These are phyloP conservation scores for Sialis lutaria DNA, from an alignment of 2,888 invertebrate genomes.

Conservation along the genomic window DNA sequence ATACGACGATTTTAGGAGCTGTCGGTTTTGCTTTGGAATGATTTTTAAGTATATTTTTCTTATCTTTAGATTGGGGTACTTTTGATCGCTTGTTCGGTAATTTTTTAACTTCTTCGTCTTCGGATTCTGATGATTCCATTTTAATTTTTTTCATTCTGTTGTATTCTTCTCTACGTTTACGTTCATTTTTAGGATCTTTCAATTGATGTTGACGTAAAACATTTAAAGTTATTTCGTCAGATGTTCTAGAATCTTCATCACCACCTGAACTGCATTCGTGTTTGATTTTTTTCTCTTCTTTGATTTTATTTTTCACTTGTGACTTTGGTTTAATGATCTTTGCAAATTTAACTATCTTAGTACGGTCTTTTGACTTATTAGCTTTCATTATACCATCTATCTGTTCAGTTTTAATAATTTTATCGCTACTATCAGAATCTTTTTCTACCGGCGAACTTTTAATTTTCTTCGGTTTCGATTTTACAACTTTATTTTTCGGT, in stretches of 20 bases:
- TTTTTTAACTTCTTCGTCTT: neutral
- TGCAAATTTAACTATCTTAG: slow-evolving; percentile 10
- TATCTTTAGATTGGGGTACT: neutral
- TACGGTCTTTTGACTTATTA: slow-evolving; percentile 6
- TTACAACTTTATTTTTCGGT: too few species aligned
- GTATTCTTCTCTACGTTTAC: slow-evolving; percentile 15
- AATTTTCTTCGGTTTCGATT: too few species aligned
- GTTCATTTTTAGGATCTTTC: slow-evolving; percentile 7
- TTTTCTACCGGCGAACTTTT: too few species aligned
- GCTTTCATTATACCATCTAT: too few species aligned
- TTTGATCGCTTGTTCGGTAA: neutral
- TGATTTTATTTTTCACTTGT: slow-evolving; percentile 11
- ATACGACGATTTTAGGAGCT: slow-evolving; percentile 7
- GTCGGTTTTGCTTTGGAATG: slow-evolving; percentile 1
- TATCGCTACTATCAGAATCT: too few species aligned
- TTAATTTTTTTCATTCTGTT: slow-evolving; percentile 10
- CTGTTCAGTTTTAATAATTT: too few species aligned
- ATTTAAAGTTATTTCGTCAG: slow-evolving; percentile 13
- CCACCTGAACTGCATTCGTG: neutral
- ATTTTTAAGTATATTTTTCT: neutral
- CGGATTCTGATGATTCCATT: neutral
- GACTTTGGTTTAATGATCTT: too few species aligned
- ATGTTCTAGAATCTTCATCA: slow-evolving; percentile 11
- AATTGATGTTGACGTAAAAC: slow-evolving; percentile 8
- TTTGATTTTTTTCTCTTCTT: slow-evolving; percentile 12